These are phyloP conservation scores for Enhydra lutris DNA, from an alignment of 2,113 vertebrate genomes.

Conservation along the genomic window DNA sequence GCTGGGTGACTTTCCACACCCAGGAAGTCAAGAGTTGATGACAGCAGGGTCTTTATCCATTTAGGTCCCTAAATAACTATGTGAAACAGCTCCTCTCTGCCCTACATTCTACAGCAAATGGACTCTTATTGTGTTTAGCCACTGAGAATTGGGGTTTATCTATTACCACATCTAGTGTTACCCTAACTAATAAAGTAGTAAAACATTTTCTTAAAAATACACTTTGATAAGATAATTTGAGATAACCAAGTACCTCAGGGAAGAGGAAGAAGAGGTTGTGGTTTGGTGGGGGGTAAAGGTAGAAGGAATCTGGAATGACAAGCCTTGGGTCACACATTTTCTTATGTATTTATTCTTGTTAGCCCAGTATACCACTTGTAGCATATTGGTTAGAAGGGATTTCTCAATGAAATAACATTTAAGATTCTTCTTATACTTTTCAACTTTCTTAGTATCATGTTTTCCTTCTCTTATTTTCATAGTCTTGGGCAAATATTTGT, in stretches of 20 bases:
- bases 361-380: neutral
- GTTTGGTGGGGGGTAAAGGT: neutral
- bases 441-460: neutral
- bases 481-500: slow-evolving; percentile 9
- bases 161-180: neutral
- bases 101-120: neutral
- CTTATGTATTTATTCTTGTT: slow-evolving; percentile 9
- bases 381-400: neutral
- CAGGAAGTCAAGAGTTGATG: neutral
- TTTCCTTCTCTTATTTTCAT: slow-evolving; percentile 8
- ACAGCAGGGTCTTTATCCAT: neutral
- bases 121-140: neutral
- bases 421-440: neutral
- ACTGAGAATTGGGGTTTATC: neutral
- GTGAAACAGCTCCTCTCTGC: neutral
- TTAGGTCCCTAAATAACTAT: neutral
- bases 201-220: neutral
- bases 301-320: neutral
- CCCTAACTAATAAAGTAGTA: neutral
- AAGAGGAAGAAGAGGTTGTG: neutral
- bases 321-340: neutral
- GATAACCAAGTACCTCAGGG: neutral
- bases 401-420: neutral
- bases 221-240: neutral
- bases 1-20: neutral